These are phyloP conservation scores for Parapristionchus giblindavisi DNA, from an alignment of 2,888 invertebrate genomes.

Conservation along the genomic window DNA sequence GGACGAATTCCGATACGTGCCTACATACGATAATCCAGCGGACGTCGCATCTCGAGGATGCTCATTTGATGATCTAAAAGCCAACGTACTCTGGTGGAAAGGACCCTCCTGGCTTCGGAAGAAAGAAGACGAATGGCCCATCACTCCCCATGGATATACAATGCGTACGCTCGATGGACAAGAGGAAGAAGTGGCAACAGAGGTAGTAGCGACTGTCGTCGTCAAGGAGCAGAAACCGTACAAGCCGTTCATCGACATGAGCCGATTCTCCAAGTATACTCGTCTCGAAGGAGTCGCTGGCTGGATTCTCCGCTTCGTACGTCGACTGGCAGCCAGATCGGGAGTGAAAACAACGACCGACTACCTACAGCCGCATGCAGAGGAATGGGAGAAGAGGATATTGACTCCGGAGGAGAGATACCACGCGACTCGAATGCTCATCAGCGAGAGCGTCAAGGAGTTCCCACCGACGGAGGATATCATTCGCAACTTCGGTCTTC, in stretches of 20 bases:
- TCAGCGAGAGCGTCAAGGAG: not conserved
- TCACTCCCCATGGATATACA: not conserved
- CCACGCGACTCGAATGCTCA: not conserved
- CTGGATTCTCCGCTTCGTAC: not conserved
- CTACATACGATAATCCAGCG: slow-evolving; percentile 61
- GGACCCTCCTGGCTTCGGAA: slow-evolving; percentile 35
- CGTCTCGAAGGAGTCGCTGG: not conserved
- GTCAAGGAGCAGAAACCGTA: slow-evolving; percentile 9
- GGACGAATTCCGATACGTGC: slow-evolving; percentile 47
- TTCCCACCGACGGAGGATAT: not conserved
- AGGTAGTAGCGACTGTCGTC: not conserved
- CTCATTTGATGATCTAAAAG: slow-evolving; percentile 35
- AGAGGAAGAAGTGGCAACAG: slow-evolving; percentile 1
- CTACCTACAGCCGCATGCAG: not conserved
- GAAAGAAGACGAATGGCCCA: not conserved
- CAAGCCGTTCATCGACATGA: not conserved
- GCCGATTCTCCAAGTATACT: not conserved
- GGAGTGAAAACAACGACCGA: not conserved
- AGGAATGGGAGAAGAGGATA: not conserved
- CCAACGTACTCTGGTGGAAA: slow-evolving; percentile 1
- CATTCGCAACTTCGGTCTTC: not conserved
- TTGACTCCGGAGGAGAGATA: not conserved
- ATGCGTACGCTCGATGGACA: not conserved
- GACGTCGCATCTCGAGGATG: slow-evolving; percentile 60
- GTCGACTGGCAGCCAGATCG: not conserved